Evolutionary conservation across 30 jellyfish, hydroid and myxozoan species (phyloP).

Genomic region (Aurelia aurita): DNA sequence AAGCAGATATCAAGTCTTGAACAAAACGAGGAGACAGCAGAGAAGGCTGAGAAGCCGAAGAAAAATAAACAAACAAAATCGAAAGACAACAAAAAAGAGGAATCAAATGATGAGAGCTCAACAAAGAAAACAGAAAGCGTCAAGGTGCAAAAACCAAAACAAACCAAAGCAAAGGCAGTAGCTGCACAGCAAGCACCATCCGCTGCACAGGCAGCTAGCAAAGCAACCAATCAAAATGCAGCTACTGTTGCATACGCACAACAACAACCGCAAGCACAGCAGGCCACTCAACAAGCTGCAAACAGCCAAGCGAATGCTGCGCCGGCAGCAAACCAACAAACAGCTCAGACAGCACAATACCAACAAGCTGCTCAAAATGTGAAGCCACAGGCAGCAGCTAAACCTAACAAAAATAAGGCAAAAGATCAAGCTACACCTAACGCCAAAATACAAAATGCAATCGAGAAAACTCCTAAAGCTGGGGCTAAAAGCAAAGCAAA

Average conservation of each 20-base stretch:
- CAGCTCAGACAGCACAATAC: constrained; percentile 7
- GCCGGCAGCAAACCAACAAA: neutral
- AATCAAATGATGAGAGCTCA: neutral
- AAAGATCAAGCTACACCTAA: constrained; percentile 20
- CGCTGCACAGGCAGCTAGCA: neutral
- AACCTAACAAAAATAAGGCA: constrained; percentile 3
- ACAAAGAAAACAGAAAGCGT: neutral
- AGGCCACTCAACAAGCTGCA: constrained; percentile 1
- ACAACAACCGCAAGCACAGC: constrained; percentile 8
- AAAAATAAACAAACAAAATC: neutral
- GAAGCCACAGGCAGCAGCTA: constrained; percentile 11
- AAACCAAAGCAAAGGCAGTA: neutral
- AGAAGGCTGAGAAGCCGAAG: neutral
- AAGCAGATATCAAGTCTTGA: constrained; percentile 30
- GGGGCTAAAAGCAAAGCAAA: constrained; percentile 7
- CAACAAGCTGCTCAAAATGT: constrained; percentile 18
- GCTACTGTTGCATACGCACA: constrained; percentile 18
- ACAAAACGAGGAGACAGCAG: neutral
- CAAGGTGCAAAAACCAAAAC: neutral
- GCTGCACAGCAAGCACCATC: constrained; percentile 19
- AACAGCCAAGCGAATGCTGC: neutral
- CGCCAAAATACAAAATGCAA: constrained; percentile 24
- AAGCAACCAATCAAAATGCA: constrained; percentile 8
- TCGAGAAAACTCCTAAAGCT: neutral
- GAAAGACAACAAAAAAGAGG: neutral